Evolutionary conservation across 2,797 vertebrate species (phyloP).

Genomic region (Esox lucius): DNA sequence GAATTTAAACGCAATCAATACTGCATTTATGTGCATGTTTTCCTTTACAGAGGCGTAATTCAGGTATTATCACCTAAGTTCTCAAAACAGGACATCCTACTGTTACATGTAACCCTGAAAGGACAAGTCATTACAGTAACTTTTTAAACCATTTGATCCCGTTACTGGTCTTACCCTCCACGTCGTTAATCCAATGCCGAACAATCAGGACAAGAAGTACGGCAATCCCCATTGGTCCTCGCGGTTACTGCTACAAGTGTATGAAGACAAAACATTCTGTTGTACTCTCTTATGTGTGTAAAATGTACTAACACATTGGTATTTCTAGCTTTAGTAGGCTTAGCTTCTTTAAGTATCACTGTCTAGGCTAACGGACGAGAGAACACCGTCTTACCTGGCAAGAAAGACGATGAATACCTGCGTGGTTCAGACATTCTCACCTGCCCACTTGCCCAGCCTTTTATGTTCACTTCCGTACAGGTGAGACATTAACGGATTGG

Average conservation of each 20-base stretch:
- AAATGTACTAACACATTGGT: not conserved
- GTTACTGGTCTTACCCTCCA: constrained; percentile 84
- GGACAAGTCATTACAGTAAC: not conserved
- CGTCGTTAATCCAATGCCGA: constrained; percentile 83
- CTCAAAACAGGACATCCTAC: not conserved
- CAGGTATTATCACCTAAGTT: not conserved
- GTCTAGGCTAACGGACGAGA: not conserved
- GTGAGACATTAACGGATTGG: constrained; percentile 72
- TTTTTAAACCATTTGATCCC: not conserved
- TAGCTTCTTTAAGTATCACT: not conserved
- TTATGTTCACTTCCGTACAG: constrained; percentile 89
- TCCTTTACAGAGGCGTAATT: not conserved
- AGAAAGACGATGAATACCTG: constrained; percentile 22
- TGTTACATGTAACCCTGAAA: not conserved
- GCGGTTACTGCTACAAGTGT: constrained; percentile 77
- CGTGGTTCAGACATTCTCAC: constrained; percentile 52
- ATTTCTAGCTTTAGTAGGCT: not conserved
- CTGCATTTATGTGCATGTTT: not conserved
- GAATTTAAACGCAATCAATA: not conserved
- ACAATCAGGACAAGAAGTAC: constrained; percentile 89
- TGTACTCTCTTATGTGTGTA: constrained; percentile 51
- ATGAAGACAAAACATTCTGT: constrained; percentile 64
- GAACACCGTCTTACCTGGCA: constrained; percentile 59
- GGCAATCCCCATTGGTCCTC: constrained; percentile 93
- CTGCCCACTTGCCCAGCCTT: constrained; percentile 74